phyloP scores from a whole-genome alignment of 1,140 invertebrate genomes.

The Drosophila ogumai region DNA sequence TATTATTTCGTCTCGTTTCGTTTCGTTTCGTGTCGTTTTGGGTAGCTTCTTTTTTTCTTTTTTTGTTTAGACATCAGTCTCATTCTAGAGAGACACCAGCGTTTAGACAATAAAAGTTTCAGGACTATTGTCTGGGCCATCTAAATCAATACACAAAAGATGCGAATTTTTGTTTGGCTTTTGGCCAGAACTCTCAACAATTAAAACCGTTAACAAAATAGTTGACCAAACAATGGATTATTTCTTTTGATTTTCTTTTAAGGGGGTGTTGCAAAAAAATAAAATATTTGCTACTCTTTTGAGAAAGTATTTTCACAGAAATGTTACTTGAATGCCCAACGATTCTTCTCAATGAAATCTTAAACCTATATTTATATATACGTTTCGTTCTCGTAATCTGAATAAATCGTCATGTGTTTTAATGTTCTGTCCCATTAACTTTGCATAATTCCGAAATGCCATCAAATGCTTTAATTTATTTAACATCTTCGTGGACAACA shows the following conservation, averaged over 20 bases:
- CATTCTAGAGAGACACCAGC: conserved; percentile 33
- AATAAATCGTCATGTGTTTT: conserved; percentile 31
- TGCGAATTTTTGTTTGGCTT: background rate
- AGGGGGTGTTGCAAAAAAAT: conserved; percentile 6
- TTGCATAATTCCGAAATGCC: conserved; percentile 53
- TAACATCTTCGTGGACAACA: conserved; percentile 23
- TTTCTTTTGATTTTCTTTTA: conserved; percentile 2
- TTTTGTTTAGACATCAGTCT: conserved; percentile 16
- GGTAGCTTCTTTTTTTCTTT: background rate
- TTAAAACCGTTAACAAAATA: conserved; percentile 74
- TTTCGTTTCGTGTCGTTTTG: conserved; percentile 4
- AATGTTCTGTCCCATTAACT: conserved; percentile 51
- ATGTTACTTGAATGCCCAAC: background rate
- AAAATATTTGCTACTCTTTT: conserved; percentile 12
- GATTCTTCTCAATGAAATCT: conserved; percentile 17
- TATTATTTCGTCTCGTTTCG: conserved; percentile 58
- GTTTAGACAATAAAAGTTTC: conserved; percentile 53
- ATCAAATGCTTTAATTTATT: conserved; percentile 57
- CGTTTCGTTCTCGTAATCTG: conserved; percentile 7
- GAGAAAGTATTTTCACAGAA: conserved; percentile 4
- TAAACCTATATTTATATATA: background rate
- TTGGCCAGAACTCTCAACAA: conserved; percentile 29
- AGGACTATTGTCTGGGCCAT: conserved; percentile 74
- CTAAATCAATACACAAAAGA: conserved; percentile 70
- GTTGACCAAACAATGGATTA: conserved; percentile 25